A percentile compares a stretch with the other conserved stretches of the same genome.
Conservation (phyloP, 2,888 invertebrate genomes). For the Ctena decussata region DNA sequence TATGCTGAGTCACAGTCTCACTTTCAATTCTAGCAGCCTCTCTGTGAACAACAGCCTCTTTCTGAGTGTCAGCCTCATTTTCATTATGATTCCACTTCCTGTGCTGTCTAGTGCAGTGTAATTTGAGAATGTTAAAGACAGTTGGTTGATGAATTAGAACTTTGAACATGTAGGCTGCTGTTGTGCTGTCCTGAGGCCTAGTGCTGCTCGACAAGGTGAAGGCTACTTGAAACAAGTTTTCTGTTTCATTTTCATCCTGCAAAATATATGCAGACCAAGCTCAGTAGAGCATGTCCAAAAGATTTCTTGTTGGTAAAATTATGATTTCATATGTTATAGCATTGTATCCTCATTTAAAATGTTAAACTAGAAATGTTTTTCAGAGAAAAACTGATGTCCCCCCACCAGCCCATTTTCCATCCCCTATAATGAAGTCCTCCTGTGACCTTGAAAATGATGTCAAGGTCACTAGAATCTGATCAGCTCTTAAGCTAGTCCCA, state of each 20-base stretch:
- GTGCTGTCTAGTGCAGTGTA: slow-evolving; percentile 2
- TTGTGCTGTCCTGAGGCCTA: slow-evolving; percentile 92
- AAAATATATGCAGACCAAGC: no score
- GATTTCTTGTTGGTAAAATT: no score
- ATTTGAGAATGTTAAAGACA: slow-evolving; percentile 43
- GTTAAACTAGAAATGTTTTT: no score
- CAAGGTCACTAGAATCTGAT: no score
- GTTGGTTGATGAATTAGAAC: slow-evolving; percentile 78
- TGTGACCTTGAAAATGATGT: no score
- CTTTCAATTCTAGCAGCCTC: neutral
- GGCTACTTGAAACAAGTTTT: slow-evolving; percentile 62
- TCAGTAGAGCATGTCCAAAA: no score
- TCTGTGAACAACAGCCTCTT: neutral
- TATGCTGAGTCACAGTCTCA: neutral
- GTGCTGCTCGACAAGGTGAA: slow-evolving; percentile 90
- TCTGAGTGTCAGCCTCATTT: neutral
- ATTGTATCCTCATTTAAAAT: no score
- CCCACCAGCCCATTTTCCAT: no score
- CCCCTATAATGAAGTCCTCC: no score
- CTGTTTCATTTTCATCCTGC: slow-evolving; percentile 27
- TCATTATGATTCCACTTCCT: neutral
- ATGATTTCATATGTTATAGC: no score
- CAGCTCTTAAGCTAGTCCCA: no score
- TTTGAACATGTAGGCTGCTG: slow-evolving; percentile 91
- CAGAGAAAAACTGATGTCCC: no score